Evolutionary conservation across 2,113 vertebrate species (phyloP), one percentile per base, ranked within the genome.

Genomic region (Notiomystis cincta): DNA sequence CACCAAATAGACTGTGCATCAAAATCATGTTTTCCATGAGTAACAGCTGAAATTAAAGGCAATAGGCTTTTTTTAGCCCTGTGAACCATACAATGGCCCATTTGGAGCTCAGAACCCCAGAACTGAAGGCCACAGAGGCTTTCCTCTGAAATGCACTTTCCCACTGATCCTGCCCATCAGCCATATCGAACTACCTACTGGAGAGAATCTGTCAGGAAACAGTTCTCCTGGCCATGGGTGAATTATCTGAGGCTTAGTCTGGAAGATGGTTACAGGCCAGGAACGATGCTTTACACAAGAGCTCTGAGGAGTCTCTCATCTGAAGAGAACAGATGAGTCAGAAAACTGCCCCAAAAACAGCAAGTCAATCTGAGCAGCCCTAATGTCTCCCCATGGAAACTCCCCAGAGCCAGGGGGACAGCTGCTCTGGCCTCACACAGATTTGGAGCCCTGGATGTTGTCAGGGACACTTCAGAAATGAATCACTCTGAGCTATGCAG

Each of bases 271-370:
- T 90, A 60, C 38, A 86, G 56, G 28, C 64, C 54, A 73, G 60
- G n/a, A 86, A 19, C 0, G 1, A 35, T 22, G 40, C 53, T 75
- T 87, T 38, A 56, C 21, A 53, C 33, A 28, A 85, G 48, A 80
- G 48, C 66, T 93, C 57, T 31, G 42, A 93, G 58, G 62, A 67
- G 25, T 31, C 24, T 48, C 50, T 89, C 78, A 77, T 60, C 58
- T 88, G 58, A 72, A 80, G 64, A 7, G 4, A 33, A 58, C 38
- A 90, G 57, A 40, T 50, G 51, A 94, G 70, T 94, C 87, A 92
- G 62, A 90, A 93, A 86, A 73, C 51, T 81, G 62, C 56, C 51
- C 22, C 53, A 35, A 86, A 95, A 89, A 1, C 0, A 0, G 6
- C 51, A 16, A 62, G 18, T 47, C 78, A 51, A 80, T 62, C 35